Evolutionary conservation across 2,888 invertebrate species (phyloP), one percentile per base, ranked within the genome.

Genomic region (Halictus quadricinctus): DNA sequence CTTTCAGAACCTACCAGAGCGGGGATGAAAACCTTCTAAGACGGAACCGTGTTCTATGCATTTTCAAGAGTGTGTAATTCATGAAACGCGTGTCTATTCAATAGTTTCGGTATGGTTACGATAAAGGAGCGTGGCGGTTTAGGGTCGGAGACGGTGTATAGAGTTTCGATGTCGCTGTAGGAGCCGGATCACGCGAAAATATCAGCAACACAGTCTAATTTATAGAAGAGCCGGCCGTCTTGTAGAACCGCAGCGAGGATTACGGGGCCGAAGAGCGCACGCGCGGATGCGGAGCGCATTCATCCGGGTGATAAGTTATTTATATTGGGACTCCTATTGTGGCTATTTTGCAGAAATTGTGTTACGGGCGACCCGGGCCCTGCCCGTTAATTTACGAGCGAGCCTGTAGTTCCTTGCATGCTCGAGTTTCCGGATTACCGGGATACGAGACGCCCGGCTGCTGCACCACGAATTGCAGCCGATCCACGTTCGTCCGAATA

Each of bases 281-380:
- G 54, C n/a, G 43, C 70, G 74, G 77, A 74, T 66, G 73, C 43
- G 69, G 69, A 25, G 50, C 70, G 79, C 73, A 80, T 80, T 84
- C 85, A 80, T 80, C 80, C 76, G 77, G 69, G 64, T 74, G 84
- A 85, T 85, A 85, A 85, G 76, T 85, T 85, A 85, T 85, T 85
- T 85, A 85, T 85, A 85, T 85, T 72, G 85, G 80, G 80, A 76
- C 76, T 85, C 76, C 84, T 84, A 85, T 84, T 85, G 80, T 76
- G 74, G 85, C 80, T 76, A 72, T 80, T 85, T 85, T 84, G 69
- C 76, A 85, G 84, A 85, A 85, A 84, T 84, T 80, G 77, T 60
- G 80, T 76, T 85, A 80, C 79, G 58, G n/a, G 25, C 72, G 10
- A 43, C 13, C 43, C 12, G 50, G 73, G 12, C 36, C 50, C 18